phyloP scores from a whole-genome alignment of 2,888 invertebrate species.

The Halictus ligatus region DNA sequence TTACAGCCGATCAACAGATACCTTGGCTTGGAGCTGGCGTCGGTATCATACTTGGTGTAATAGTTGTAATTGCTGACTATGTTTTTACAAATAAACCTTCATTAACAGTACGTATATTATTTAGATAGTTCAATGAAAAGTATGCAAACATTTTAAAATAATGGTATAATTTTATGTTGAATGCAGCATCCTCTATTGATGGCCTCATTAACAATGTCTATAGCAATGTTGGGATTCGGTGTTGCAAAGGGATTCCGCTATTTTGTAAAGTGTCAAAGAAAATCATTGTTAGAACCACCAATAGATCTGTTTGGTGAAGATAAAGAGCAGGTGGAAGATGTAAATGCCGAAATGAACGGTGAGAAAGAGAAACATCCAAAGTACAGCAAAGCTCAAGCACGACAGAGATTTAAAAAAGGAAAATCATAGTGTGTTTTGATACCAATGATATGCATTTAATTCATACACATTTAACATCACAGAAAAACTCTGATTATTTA shows the following conservation, averaged over 20 bases:
- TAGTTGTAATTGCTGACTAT: constrained; percentile 89
- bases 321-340: constrained; percentile 72
- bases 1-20: constrained; percentile 89
- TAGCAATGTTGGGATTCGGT: constrained; percentile 89
- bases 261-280: constrained; percentile 85
- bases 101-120: constrained; percentile 86
- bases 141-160: constrained; percentile 18
- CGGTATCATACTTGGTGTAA: constrained; percentile 89
- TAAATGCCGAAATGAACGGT: constrained; percentile 69
- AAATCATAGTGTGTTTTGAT: constrained; percentile 85
- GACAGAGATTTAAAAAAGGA: constrained; percentile 91
- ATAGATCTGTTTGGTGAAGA: constrained; percentile 83
- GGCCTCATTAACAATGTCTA: constrained; percentile 89
- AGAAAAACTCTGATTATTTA: constrained; percentile 29
- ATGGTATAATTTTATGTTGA: constrained; percentile 62
- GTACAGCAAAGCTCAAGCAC: constrained; percentile 91
- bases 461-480: constrained; percentile 37
- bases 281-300: constrained; percentile 86
- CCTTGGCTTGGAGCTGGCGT: constrained; percentile 91
- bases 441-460: constrained; percentile 12
- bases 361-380: constrained; percentile 83
- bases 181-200: constrained; percentile 90
- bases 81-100: constrained; percentile 88
- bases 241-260: constrained; percentile 87
- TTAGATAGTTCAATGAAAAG: constrained; percentile 19